Conservation (phyloP, 1,140 invertebrate species). For the Saccostrea cuccullata region DNA sequence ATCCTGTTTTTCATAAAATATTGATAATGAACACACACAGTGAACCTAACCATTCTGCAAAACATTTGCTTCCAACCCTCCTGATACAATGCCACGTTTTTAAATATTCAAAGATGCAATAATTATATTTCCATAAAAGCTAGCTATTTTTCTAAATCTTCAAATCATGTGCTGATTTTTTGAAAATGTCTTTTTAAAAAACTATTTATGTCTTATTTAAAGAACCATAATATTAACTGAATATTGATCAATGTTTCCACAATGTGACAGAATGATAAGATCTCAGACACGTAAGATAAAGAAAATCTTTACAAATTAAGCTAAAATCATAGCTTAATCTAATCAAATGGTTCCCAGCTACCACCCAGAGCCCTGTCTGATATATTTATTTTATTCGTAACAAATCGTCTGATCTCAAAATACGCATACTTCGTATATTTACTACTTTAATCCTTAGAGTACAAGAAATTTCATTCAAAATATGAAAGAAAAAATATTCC, state of each 20-base stretch:
- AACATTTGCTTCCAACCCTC: too few species aligned
- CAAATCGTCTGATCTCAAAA: constrained; percentile 1
- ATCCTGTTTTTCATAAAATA: too few species aligned
- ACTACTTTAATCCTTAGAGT: background rate
- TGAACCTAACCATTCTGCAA: too few species aligned
- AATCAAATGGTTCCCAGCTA: background rate
- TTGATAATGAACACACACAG: too few species aligned
- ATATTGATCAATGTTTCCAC: background rate
- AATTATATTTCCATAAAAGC: too few species aligned
- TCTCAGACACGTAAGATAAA: background rate
- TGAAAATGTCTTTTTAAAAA: background rate
- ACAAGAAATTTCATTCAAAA: constrained; percentile 5
- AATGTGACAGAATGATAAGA: background rate
- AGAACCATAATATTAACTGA: background rate
- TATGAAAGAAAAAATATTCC: too few species aligned
- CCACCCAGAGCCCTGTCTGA: background rate
- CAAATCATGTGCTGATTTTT: too few species aligned
- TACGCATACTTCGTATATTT: background rate
- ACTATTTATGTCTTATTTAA: background rate
- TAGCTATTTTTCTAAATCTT: too few species aligned
- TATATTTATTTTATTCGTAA: background rate
- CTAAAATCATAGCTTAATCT: background rate
- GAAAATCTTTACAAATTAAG: constrained; percentile 9
- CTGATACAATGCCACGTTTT: too few species aligned
- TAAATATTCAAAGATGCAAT: too few species aligned